Conservation (phyloP, 2,888 invertebrate genomes). For the Nowickia ferox region DNA sequence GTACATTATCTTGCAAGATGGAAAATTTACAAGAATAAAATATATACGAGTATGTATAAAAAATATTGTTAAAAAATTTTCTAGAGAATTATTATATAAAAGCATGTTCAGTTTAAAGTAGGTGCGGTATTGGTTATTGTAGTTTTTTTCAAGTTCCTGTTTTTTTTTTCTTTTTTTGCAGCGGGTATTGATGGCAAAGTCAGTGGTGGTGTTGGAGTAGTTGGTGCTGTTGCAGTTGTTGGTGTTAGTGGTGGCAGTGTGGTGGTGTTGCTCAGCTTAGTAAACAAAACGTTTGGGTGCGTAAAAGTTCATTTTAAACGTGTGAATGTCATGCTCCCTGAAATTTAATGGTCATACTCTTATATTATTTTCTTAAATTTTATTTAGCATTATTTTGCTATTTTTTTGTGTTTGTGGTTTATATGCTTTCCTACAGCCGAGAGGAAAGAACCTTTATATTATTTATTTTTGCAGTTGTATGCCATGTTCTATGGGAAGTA, state of each 20-base stretch:
- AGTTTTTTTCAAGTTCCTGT: conserved; percentile 10
- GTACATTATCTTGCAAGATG: conserved; percentile 43
- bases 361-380: conserved; percentile 38
- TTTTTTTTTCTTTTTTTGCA: neutral
- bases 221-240: neutral
- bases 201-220: neutral
- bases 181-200: conserved; percentile 6
- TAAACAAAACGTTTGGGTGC: conserved; percentile 71
- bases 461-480: conserved; percentile 45
- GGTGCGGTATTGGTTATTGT: conserved; percentile 68
- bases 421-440: conserved; percentile 35
- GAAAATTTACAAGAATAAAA: conserved; percentile 35
- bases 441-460: conserved; percentile 33
- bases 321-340: conserved; percentile 72
- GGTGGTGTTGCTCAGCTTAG: conserved; percentile 50
- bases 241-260: conserved; percentile 19
- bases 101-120: conserved; percentile 57
- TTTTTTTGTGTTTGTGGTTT: conserved; percentile 26
- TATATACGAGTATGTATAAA: neutral
- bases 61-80: conserved; percentile 52
- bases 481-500: conserved; percentile 23
- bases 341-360: conserved; percentile 72
- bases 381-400: conserved; percentile 32
- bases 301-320: conserved; percentile 72
- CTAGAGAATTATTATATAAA: conserved; percentile 68